Conservation (phyloP, 2,888 invertebrate genomes). For the Eledone cirrhosa region DNA sequence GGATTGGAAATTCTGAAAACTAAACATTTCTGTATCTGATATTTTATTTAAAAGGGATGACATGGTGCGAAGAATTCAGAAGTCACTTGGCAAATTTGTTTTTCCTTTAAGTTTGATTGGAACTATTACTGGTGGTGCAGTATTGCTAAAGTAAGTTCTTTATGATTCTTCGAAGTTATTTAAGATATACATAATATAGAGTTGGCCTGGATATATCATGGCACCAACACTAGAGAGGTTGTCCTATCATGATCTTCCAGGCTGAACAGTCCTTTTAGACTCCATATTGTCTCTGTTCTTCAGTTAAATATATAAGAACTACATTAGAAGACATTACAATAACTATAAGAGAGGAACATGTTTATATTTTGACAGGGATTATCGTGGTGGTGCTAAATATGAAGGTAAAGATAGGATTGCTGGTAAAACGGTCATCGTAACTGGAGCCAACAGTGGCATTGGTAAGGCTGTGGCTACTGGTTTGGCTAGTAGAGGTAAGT, state of each 20-base stretch:
- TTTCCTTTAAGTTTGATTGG: conserved; percentile 44
- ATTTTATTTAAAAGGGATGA: not conserved
- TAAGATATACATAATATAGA: too few species aligned
- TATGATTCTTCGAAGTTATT: not conserved
- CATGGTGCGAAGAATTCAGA: not conserved
- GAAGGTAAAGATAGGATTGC: conserved; percentile 49
- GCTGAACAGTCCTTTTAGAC: too few species aligned
- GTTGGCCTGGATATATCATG: too few species aligned
- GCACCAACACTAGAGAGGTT: too few species aligned
- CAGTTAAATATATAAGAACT: too few species aligned
- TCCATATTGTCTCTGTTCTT: too few species aligned
- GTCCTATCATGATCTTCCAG: too few species aligned
- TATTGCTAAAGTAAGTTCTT: conserved; percentile 47
- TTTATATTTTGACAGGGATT: conserved; percentile 44
- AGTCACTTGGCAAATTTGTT: conserved; percentile 30
- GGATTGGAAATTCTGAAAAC: too few species aligned
- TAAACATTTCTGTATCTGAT: too few species aligned
- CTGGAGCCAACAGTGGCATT: conserved; percentile 63
- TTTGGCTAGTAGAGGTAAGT: conserved; percentile 58
- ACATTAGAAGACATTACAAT: too few species aligned
- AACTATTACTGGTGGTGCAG: conserved; percentile 41
- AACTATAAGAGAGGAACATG: not conserved
- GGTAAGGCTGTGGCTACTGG: conserved; percentile 58
- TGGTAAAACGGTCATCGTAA: conserved; percentile 61
- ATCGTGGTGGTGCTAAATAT: conserved; percentile 50